Evolutionary conservation across 2,797 vertebrate species (phyloP), one percentile per base, ranked within the genome.

Genomic region (Sibirionetta formosa): DNA sequence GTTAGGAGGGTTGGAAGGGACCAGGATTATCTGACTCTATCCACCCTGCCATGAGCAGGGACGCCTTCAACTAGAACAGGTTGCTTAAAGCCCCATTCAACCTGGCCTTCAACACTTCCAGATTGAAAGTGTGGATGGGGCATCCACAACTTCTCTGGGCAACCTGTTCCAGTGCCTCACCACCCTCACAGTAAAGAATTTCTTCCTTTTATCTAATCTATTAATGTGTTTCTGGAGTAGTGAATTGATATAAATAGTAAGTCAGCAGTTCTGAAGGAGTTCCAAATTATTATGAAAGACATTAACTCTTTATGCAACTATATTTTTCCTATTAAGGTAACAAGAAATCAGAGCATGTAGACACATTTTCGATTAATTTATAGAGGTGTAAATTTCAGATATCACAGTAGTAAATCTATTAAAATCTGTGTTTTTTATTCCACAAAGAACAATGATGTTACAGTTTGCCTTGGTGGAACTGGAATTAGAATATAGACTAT

Each of bases 301-400:
- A 94, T 53, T 33, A 95, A 81, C 36, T 93, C 63, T 86, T 89
- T 85, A 82, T 89, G 70, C 53, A 80, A 68, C 75, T 93, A 29
- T 81, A 69, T 71, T 91, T 95, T 90, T 90, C 46, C 72, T 86
- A 91, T 88, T 93, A 88, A 89, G 46, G 66, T 93, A 94, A 82
- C 54, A 95, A 91, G 69, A 27, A 88, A 31, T n/a, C 86, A 86
- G 93, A 83, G 70, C 22, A 22, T 60, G 64, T 66, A 72, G 64
- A 19, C 58, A 82, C 58, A 63, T 79, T 90, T 93, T 33, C 81
- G 70, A 70, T 89, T 91, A 76, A 94, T 96, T 93, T 90, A 91
- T 72, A 91, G 87, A 93, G 76, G 82, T 94, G 80, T 88, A 94
- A 96, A 95, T 93, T 88, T 96, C 91, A 83, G 80, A 92, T 86